Evolutionary conservation across 2,797 vertebrate species (phyloP).

Genomic region (Etheostoma nigrum): DNA sequence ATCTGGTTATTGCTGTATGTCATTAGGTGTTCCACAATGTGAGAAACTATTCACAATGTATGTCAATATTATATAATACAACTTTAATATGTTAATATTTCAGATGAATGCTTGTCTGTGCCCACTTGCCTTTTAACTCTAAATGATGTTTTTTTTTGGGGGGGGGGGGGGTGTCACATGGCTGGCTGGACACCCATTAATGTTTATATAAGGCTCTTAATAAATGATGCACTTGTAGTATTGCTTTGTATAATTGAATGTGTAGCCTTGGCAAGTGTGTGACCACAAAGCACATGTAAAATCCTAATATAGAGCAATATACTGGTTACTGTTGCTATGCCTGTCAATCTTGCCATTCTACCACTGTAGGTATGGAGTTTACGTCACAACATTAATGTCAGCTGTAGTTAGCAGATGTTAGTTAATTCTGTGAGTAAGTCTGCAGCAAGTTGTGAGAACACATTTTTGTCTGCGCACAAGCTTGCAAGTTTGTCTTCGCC

Average conservation of each 20-base stretch:
- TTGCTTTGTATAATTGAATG: neutral
- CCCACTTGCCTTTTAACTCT: neutral
- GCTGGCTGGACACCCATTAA: constrained; percentile 1
- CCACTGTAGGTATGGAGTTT: neutral
- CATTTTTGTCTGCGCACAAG: too few relatives aligned
- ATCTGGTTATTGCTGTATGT: neutral
- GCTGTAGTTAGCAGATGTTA: too few relatives aligned
- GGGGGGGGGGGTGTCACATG: constrained; percentile 43
- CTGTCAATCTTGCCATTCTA: neutral
- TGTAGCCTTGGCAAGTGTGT: neutral
- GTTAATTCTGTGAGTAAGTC: too few relatives aligned
- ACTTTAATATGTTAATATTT: neutral
- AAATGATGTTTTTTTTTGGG: neutral
- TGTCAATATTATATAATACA: too few relatives aligned
- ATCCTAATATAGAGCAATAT: neutral
- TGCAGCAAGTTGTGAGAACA: neutral
- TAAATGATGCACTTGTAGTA: constrained; percentile 57
- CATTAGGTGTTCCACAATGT: neutral
- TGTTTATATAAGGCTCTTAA: constrained; percentile 41
- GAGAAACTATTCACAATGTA: neutral
- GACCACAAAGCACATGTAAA: neutral
- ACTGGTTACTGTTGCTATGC: neutral
- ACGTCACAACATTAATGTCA: too few relatives aligned
- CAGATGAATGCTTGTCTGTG: neutral
- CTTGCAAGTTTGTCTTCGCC: neutral